Conservation (phyloP, 2,113 vertebrate species). For the Gopherus flavomarginatus region DNA sequence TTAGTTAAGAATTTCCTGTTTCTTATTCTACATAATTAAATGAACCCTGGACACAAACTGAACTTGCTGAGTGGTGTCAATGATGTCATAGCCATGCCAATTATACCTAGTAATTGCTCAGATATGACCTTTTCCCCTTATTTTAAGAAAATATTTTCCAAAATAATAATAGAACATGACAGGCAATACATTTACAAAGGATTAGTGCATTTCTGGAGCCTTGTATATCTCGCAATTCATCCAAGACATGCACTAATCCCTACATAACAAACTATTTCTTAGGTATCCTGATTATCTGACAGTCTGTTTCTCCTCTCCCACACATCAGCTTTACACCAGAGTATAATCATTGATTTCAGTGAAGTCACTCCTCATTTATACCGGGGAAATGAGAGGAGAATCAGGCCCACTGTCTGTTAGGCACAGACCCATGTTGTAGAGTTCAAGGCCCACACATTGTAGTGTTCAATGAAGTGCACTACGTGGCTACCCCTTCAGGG, state of each 20-base stretch:
- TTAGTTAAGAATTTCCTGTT: neutral
- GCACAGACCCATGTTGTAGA: fast-evolving
- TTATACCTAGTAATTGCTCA: neutral
- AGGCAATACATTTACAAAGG: neutral
- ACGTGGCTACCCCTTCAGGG: neutral
- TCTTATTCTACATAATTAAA: neutral
- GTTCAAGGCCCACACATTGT: fast-evolving
- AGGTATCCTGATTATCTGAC: neutral
- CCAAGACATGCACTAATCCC: neutral
- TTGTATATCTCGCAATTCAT: neutral
- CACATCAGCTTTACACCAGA: neutral
- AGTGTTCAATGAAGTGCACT: neutral
- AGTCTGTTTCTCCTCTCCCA: neutral
- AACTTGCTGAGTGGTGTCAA: neutral
- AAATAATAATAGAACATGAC: neutral
- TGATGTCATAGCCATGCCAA: neutral
- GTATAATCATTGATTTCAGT: neutral
- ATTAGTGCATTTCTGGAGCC: neutral
- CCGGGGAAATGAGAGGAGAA: neutral
- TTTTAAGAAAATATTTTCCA: neutral
- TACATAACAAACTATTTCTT: neutral
- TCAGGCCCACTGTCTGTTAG: neutral
- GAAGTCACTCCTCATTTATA: neutral
- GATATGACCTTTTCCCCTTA: neutral
- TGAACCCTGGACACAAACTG: neutral